Evolutionary conservation across 2,113 vertebrate genomes (phyloP), one percentile per base, ranked within the genome.

Genomic region (Sceloporus tristichus): DNA sequence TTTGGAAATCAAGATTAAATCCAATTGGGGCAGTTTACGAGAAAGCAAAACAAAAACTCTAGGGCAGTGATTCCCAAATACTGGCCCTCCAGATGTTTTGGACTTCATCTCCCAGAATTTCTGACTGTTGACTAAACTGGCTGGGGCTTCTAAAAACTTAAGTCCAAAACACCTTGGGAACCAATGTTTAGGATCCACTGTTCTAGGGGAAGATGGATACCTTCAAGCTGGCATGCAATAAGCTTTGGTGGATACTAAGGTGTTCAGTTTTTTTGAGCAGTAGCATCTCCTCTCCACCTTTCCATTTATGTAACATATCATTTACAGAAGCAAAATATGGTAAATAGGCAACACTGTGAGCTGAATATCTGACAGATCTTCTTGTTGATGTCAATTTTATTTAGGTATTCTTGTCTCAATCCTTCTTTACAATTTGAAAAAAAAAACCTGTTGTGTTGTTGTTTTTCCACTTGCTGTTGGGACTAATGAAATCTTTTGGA

Each of bases 1-100:
- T 86, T 83, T 91, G 79, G 73, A 70, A 80, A 85, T 40, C 34
- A 56, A 84, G 77, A 54, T 66, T 65, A 53, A 8, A 82, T 40
- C 34, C 85, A 16, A 0, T 0, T 59, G 77, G 42, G 38, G 34
- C 29, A 71, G n/a, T 65, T 84, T 84, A n/a, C 0, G 0, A 1
- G 11, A 85, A 79, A 59, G 4, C 9, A 0, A 9, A 19, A 19
- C 1, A 62, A 71, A 85, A 82, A 34, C 62, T 0, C 73, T 38
- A 48, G 42, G 42, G 42, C 42, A 48, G 42, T 48, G 42, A 48
- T 48, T 6, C 42, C 42, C 42, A 6, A 48, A 48, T 6, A 5
- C 42, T 48, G 42, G 42, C 42, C 42, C 34, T 48, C 42, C 42
- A 48, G 42, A 48, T 48, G 42, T 48, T 48, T 48, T 48, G 42